Evolutionary conservation across 2,888 invertebrate genomes (phyloP).

Genomic region (Labia minor): DNA sequence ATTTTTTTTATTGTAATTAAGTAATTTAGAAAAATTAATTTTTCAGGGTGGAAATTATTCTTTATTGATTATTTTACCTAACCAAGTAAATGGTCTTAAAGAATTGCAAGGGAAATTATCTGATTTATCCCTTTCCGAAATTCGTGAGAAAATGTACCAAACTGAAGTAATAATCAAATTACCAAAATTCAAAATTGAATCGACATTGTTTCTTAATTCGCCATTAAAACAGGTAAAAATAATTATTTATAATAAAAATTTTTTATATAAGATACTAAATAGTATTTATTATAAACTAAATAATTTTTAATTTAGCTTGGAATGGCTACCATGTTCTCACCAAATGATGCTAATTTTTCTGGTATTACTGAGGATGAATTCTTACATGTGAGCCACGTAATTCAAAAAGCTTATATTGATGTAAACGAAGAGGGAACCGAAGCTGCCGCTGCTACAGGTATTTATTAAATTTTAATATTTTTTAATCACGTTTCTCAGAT

Average conservation of each 20-base stretch:
- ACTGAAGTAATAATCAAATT: background rate
- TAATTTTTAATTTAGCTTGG: slow-evolving; percentile 52
- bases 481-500: slow-evolving; percentile 18
- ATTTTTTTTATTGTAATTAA: too few species aligned
- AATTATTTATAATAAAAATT: background rate
- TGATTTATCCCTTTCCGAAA: background rate
- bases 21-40: too few species aligned
- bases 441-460: slow-evolving; percentile 74
- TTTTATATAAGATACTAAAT: background rate
- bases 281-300: too few species aligned
- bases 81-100: background rate
- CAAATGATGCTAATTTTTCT: slow-evolving; percentile 49
- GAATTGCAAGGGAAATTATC: background rate
- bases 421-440: slow-evolving; percentile 83
- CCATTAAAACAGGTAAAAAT: background rate
- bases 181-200: slow-evolving; percentile 17
- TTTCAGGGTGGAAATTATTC: background rate
- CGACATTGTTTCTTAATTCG: background rate
- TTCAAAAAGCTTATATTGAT: slow-evolving; percentile 77
- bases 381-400: slow-evolving; percentile 54
- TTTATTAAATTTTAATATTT: slow-evolving; percentile 32
- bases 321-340: slow-evolving; percentile 51
- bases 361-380: slow-evolving; percentile 43
- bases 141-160: background rate
- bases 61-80: background rate